Percentiles rank a stretch among this genome's conserved stretches.
Evolutionary conservation across 2,113 vertebrate genomes (phyloP).

Genomic region (Rhadina sibilatrix): DNA sequence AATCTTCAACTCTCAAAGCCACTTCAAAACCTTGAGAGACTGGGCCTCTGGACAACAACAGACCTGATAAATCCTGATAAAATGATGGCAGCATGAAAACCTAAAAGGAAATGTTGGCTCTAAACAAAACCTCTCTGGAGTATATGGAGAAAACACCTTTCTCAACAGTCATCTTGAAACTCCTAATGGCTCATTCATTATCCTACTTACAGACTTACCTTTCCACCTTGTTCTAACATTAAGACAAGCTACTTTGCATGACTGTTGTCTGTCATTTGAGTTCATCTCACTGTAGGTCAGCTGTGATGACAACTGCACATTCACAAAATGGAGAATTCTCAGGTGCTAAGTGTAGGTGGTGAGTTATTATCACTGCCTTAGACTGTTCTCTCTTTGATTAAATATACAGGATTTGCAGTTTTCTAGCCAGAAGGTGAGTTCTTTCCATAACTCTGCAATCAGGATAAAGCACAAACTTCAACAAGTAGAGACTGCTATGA

Average conservation of each 20-base stretch:
- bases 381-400: neutral
- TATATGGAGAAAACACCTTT: neutral
- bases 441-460: neutral
- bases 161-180: neutral
- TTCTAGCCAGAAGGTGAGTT: neutral
- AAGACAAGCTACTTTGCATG: neutral
- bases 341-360: neutral
- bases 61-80: neutral
- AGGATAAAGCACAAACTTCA: neutral
- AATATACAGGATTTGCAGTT: neutral
- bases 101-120: neutral
- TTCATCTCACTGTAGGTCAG: neutral
- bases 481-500: neutral
- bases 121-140: neutral
- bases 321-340: neutral
- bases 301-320: neutral
- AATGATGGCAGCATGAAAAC: neutral
- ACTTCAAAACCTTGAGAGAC: neutral
- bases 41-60: neutral
- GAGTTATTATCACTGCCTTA: neutral
- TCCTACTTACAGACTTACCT: neutral
- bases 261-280: neutral
- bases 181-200: neutral
- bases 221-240: neutral
- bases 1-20: neutral